A percentile compares a stretch with the other conserved stretches of the same genome.
Conservation (phyloP, 2,888 invertebrate genomes). For the Thysanoteuthis rhombus region DNA sequence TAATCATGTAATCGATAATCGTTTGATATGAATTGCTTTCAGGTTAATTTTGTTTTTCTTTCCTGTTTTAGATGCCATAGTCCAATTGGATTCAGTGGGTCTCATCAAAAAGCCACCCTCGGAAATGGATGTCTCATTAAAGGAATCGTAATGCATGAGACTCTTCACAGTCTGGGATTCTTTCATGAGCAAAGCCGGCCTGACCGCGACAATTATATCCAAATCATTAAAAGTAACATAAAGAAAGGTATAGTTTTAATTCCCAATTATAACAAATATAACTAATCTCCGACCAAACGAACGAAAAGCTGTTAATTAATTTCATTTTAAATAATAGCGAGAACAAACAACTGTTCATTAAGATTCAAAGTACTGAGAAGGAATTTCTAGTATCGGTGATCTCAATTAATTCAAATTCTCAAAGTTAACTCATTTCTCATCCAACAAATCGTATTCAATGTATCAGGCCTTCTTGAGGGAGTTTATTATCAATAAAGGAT, state of each 20-base stretch:
- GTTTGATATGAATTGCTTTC: neutral
- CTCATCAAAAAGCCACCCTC: slow-evolving; percentile 76
- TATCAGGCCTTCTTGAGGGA: too few relatives aligned
- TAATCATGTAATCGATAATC: too few relatives aligned
- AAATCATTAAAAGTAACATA: slow-evolving; percentile 80
- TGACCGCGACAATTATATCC: slow-evolving; percentile 80
- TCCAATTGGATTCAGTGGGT: slow-evolving; percentile 78
- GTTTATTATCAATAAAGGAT: too few relatives aligned
- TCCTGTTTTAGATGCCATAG: slow-evolving; percentile 75
- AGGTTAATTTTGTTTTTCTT: neutral
- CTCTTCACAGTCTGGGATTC: slow-evolving; percentile 82
- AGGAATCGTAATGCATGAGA: slow-evolving; percentile 78
- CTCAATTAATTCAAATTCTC: too few relatives aligned
- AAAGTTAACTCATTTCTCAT: too few relatives aligned
- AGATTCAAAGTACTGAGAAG: too few relatives aligned
- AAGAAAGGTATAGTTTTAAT: slow-evolving; percentile 70
- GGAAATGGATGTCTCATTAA: slow-evolving; percentile 70
- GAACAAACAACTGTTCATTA: too few relatives aligned
- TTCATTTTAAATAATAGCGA: too few relatives aligned
- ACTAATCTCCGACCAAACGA: neutral
- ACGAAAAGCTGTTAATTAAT: too few relatives aligned
- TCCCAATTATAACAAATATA: neutral
- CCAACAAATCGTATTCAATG: too few relatives aligned
- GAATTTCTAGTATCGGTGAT: too few relatives aligned
- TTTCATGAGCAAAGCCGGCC: slow-evolving; percentile 84